These are phyloP conservation scores for Aphelinus atriplicis DNA, from an alignment of 1,140 invertebrate species.

Conservation along the genomic window DNA sequence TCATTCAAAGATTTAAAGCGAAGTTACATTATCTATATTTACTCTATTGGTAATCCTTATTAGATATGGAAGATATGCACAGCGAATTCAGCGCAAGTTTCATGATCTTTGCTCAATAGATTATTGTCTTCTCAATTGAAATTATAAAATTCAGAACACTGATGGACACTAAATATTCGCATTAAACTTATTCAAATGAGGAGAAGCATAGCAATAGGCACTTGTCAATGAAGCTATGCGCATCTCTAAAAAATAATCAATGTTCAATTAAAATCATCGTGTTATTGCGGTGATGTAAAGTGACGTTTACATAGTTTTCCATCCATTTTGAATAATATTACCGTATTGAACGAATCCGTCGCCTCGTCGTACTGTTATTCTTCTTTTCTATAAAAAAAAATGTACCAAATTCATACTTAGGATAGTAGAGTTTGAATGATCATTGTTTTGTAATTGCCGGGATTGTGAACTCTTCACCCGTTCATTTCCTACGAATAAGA, in stretches of 20 bases:
- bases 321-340: slow-evolving; percentile 19
- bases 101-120: too few species aligned
- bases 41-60: too few species aligned
- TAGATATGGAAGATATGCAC: too few species aligned
- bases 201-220: slow-evolving; percentile 17
- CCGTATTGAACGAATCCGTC: slow-evolving; percentile 40
- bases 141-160: too few species aligned
- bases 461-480: slow-evolving; percentile 45
- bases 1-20: too few species aligned
- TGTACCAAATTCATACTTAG: slow-evolving; percentile 56
- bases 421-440: slow-evolving; percentile 45
- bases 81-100: too few species aligned
- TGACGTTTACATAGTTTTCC: slow-evolving; percentile 18
- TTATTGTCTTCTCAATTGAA: too few species aligned
- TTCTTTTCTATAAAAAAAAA: slow-evolving; percentile 46
- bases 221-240: neutral
- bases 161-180: too few species aligned
- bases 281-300: slow-evolving; percentile 3
- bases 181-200: neutral
- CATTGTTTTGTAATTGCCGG: slow-evolving; percentile 26
- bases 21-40: too few species aligned
- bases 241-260: slow-evolving; percentile 13
- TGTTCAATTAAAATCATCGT: slow-evolving; percentile 7
- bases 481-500: slow-evolving; percentile 58
- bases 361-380: slow-evolving; percentile 47